phyloP scores from a whole-genome alignment of 2,113 vertebrate genomes.

The Progne subis region DNA sequence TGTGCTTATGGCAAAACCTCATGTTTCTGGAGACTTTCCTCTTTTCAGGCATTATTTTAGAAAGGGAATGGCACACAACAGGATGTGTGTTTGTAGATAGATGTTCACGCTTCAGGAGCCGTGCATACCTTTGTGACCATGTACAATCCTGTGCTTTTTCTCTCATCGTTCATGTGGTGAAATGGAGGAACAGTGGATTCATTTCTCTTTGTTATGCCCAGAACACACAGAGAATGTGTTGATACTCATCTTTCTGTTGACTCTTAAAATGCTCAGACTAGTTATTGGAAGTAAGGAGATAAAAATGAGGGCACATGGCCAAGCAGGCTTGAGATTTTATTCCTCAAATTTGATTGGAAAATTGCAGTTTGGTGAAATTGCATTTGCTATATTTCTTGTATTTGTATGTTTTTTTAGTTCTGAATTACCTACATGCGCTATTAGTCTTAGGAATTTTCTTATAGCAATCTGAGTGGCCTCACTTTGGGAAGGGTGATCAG shows the following conservation, averaged over 20 bases:
- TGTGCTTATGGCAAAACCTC: conserved; percentile 3
- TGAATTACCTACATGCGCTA: neutral
- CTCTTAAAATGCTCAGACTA: neutral
- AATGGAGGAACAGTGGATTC: neutral
- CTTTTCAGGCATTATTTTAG: conserved; percentile 28
- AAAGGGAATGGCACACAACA: neutral
- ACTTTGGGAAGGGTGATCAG: neutral
- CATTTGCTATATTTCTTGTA: neutral
- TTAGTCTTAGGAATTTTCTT: neutral
- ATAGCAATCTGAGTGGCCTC: neutral
- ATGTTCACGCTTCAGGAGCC: neutral
- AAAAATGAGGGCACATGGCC: neutral
- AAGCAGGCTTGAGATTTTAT: neutral
- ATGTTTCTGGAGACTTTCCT: conserved; percentile 26
- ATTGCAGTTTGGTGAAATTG: neutral
- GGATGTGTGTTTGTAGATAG: conserved; percentile 22
- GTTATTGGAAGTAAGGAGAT: neutral
- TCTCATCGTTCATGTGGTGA: conserved; percentile 30
- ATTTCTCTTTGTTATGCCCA: neutral
- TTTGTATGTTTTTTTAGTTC: neutral
- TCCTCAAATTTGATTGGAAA: neutral
- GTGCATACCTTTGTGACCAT: neutral
- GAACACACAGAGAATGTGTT: neutral
- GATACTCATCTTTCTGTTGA: neutral
- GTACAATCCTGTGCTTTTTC: conserved; percentile 13